phyloP scores from a whole-genome alignment of 2,113 vertebrate genomes.

The Cynocephalus volans region DNA sequence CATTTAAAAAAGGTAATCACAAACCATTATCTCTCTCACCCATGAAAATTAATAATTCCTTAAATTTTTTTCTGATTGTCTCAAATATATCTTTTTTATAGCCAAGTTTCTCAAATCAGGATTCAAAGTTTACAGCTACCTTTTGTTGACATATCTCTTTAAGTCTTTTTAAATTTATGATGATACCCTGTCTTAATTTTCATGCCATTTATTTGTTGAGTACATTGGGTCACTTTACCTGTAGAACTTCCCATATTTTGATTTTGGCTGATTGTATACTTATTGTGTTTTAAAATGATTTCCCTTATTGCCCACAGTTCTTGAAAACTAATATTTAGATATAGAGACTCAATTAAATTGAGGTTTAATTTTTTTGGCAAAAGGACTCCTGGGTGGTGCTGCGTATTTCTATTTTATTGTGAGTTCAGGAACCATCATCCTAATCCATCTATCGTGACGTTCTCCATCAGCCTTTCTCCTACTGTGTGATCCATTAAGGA shows the following conservation, averaged over 20 bases:
- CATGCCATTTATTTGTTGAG: neutral
- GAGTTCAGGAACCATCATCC: neutral
- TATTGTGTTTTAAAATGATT: neutral
- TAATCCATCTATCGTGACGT: neutral
- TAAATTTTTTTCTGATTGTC: neutral
- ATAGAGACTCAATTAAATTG: neutral
- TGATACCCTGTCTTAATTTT: neutral
- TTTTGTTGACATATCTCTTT: neutral
- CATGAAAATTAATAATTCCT: constrained; percentile 2
- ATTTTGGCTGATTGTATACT: neutral
- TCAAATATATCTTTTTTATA: neutral
- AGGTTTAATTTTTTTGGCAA: neutral
- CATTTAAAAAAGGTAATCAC: neutral
- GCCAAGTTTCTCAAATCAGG: neutral
- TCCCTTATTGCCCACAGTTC: neutral
- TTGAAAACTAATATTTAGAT: neutral
- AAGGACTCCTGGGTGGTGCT: neutral
- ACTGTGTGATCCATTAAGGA: neutral
- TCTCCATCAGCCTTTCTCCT: neutral
- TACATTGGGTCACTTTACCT: neutral
- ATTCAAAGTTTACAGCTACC: neutral
- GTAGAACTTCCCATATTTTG: neutral
- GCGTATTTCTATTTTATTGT: neutral
- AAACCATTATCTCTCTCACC: neutral
- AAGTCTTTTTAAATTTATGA: neutral